These are phyloP conservation scores for Peromyscus nudipes DNA, from an alignment of 2,797 vertebrate genomes.

Conservation along the genomic window DNA sequence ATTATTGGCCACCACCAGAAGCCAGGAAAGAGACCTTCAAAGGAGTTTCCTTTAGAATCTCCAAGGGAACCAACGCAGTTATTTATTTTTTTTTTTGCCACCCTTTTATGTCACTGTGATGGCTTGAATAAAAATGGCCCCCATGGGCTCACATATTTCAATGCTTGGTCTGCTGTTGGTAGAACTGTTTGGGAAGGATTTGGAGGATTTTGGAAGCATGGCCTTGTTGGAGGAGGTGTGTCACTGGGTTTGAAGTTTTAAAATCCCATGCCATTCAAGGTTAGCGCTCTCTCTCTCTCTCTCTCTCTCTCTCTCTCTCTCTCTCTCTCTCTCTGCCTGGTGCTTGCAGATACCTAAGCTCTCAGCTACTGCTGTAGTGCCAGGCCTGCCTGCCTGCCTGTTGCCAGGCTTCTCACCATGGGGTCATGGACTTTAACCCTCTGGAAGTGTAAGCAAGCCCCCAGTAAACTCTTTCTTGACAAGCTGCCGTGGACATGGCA, in stretches of 20 bases:
- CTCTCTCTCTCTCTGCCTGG: not conserved
- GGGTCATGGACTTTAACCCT: not conserved
- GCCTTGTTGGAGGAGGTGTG: not conserved
- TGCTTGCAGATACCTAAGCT: not conserved
- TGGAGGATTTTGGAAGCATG: not conserved
- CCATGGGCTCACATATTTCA: not conserved
- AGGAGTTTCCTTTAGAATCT: not conserved
- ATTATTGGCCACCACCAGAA: not conserved
- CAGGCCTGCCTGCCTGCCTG: not conserved
- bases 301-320: not conserved
- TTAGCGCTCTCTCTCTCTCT: not conserved
- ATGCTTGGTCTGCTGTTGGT: not conserved
- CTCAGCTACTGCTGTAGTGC: not conserved
- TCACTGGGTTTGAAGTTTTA: not conserved
- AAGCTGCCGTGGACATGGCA: not conserved
- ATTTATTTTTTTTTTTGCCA: not conserved
- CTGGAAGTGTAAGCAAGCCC: not conserved
- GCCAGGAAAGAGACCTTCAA: not conserved
- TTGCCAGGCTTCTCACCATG: not conserved
- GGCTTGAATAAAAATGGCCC: not conserved
- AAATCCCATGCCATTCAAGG: not conserved
- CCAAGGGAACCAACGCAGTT: not conserved
- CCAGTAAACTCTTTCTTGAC: not conserved
- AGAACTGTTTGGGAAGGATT: not conserved
- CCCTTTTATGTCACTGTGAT: not conserved